Evolutionary conservation across 1,140 invertebrate genomes (phyloP).

Genomic region (Conus ventricosus): DNA sequence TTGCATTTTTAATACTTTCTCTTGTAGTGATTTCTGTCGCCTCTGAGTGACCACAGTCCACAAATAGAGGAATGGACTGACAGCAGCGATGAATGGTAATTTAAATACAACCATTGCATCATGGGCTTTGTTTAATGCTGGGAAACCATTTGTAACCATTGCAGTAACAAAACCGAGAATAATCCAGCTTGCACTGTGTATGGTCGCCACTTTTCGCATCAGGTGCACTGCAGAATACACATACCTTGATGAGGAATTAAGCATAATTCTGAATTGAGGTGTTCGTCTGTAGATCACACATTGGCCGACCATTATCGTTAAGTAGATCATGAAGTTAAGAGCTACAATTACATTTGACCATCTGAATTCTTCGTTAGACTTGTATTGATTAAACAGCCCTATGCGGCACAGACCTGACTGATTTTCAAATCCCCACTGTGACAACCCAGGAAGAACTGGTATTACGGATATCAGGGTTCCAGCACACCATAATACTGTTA

Average conservation of each 20-base stretch:
- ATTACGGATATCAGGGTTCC: conserved; percentile 16
- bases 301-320: conserved; percentile 44
- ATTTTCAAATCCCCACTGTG: conserved; percentile 43
- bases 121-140: conserved; percentile 8
- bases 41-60: not conserved
- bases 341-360: conserved; percentile 42
- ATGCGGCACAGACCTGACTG: conserved; percentile 48
- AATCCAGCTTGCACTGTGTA: conserved; percentile 39
- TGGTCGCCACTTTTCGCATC: conserved; percentile 1
- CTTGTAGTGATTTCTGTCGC: not conserved
- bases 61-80: conserved; percentile 32
- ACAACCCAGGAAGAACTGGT: conserved; percentile 18
- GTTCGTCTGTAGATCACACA: conserved; percentile 43
- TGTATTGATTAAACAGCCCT: conserved; percentile 39
- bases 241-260: not conserved
- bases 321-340: conserved; percentile 45
- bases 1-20: not conserved
- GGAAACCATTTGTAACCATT: not conserved
- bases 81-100: conserved; percentile 31
- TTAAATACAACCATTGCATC: conserved; percentile 21
- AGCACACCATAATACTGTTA: conserved; percentile 3
- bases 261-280: not conserved
- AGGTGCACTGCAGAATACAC: conserved; percentile 16
- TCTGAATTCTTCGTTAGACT: conserved; percentile 40
- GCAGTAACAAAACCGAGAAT: conserved; percentile 33